Evolutionary conservation across 2,888 invertebrate species (phyloP).

Genomic region (Halictus quadricinctus): DNA sequence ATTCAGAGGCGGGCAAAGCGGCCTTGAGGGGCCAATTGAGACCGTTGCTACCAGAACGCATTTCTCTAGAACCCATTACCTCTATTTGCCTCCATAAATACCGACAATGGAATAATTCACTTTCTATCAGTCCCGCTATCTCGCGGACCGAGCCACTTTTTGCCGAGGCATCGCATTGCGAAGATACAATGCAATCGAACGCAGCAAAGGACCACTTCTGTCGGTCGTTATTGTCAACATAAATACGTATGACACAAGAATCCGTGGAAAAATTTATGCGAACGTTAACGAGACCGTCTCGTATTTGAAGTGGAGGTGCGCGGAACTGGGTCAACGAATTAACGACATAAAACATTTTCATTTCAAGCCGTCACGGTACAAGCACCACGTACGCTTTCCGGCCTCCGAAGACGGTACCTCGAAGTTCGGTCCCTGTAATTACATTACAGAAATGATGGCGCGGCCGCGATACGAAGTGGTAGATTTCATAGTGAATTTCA

Average conservation of each 20-base stretch:
- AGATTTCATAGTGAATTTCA: neutral
- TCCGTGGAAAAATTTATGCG: neutral
- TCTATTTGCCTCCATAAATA: constrained; percentile 21
- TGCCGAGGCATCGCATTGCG: neutral
- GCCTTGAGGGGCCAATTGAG: constrained; percentile 24
- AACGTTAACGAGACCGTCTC: neutral
- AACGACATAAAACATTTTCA: neutral
- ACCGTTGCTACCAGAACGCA: constrained; percentile 14
- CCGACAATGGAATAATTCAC: constrained; percentile 22
- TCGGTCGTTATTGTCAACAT: neutral
- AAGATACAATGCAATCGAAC: neutral
- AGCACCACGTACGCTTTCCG: neutral
- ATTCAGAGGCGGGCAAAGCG: constrained; percentile 2
- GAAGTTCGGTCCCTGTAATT: neutral
- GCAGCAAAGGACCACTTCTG: neutral
- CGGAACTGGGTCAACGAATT: neutral
- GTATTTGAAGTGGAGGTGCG: neutral
- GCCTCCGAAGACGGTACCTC: neutral
- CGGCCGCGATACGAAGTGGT: neutral
- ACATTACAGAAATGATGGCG: neutral
- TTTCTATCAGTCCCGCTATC: neutral
- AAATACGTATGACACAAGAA: neutral
- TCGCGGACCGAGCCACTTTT: neutral
- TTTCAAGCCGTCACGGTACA: neutral
- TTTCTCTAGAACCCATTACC: constrained; percentile 18